Percentiles rank a stretch among this genome's conserved stretches.
phyloP scores from a whole-genome alignment of 2,888 invertebrate genomes.

The Ochlodes sylvanus region DNA sequence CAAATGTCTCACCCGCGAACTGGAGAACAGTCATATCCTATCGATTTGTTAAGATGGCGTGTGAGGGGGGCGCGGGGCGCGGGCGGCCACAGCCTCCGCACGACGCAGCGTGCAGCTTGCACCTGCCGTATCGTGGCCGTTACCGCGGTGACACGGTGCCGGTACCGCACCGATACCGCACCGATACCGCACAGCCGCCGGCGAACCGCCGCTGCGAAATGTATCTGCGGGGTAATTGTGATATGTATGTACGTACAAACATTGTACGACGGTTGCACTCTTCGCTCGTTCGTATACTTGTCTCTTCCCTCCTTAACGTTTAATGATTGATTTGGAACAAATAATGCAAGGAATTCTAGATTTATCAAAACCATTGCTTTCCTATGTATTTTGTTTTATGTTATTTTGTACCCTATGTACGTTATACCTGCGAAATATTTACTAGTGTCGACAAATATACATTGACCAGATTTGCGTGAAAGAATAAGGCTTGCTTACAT shows the following conservation, averaged over 20 bases:
- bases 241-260: not conserved
- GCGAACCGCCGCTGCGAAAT: conserved; percentile 4
- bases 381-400: too few relatives aligned
- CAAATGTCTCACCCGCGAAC: conserved; percentile 82
- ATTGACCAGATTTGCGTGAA: too few relatives aligned
- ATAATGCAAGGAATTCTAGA: not conserved
- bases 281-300: not conserved
- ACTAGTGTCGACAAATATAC: too few relatives aligned
- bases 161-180: conserved; percentile 40
- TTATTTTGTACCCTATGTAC: too few relatives aligned
- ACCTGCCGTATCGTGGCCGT: conserved; percentile 69
- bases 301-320: not conserved
- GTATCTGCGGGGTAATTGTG: not conserved
- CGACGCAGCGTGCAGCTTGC: conserved; percentile 81
- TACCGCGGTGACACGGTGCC: conserved; percentile 62
- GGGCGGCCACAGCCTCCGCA: conserved; percentile 72
- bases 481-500: too few relatives aligned
- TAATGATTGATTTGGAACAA: not conserved
- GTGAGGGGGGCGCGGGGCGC: conserved; percentile 63
- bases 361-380: too few relatives aligned
- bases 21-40: conserved; percentile 86
- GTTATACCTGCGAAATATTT: too few relatives aligned
- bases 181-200: conserved; percentile 49
- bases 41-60: conserved; percentile 86
- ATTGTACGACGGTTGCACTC: not conserved